Conservation (phyloP, 2,797 vertebrate species). For the Silurus lanzhouensis region DNA sequence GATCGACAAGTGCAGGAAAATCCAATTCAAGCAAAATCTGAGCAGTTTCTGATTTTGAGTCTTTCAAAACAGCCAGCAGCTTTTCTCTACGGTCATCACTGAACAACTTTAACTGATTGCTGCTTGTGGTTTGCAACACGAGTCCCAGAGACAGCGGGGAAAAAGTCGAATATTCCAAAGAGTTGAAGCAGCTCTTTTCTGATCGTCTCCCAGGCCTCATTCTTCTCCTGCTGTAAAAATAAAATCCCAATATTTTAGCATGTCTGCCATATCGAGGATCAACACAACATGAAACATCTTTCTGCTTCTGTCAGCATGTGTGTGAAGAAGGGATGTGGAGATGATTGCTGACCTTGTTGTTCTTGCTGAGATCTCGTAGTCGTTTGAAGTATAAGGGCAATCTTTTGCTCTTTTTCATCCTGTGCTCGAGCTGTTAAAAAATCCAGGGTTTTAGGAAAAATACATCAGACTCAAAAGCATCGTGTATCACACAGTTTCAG, state of each 20-base stretch:
- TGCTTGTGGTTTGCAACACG: too few relatives aligned
- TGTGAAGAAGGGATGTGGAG: not conserved
- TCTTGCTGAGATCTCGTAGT: conserved; percentile 52
- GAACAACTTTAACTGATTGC: not conserved
- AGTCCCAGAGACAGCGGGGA: conserved; percentile 35
- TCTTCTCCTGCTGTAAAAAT: conserved; percentile 58
- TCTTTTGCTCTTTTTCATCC: conserved; percentile 59
- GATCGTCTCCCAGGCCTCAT: conserved; percentile 66
- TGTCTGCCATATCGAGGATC: not conserved
- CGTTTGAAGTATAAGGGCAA: conserved; percentile 64
- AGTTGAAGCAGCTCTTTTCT: conserved; percentile 52
- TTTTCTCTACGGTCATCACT: not conserved
- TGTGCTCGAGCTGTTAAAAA: conserved; percentile 42
- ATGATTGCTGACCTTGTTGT: not conserved
- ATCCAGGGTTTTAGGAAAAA: not conserved
- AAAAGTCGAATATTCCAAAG: conserved; percentile 43
- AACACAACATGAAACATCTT: conserved; percentile 42
- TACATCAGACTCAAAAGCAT: too few relatives aligned
- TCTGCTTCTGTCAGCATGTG: conserved; percentile 1
- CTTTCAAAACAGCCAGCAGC: not conserved
- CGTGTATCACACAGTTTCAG: too few relatives aligned
- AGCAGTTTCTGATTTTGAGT: not conserved
- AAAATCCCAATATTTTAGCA: not conserved
- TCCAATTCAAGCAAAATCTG: not conserved
- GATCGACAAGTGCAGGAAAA: not conserved